Percentiles rank a stretch among this genome's conserved stretches.
Evolutionary conservation across 2,113 vertebrate species (phyloP).

Genomic region (Ophiodon elongatus): DNA sequence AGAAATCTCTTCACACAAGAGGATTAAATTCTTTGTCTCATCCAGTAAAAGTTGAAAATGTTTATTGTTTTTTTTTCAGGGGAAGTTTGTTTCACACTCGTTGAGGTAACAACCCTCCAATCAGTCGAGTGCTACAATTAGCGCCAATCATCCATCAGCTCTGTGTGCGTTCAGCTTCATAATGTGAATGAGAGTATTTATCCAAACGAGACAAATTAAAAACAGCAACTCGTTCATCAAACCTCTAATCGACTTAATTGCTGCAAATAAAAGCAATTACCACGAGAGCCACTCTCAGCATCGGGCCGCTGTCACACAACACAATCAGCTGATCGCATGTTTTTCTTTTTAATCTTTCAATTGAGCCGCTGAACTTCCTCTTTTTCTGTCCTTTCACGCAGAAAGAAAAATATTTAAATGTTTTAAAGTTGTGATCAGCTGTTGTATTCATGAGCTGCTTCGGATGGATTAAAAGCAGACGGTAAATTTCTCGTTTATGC

Average conservation of each 20-base stretch:
- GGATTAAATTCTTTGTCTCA: too few relatives aligned
- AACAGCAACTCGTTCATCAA: slow-evolving; percentile 45
- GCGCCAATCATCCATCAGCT: slow-evolving; percentile 12
- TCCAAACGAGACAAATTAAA: slow-evolving; percentile 58
- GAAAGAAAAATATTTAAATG: neutral
- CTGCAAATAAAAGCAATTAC: slow-evolving; percentile 60
- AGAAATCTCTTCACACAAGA: too few relatives aligned
- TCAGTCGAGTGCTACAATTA: slow-evolving; percentile 54
- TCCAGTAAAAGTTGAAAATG: neutral
- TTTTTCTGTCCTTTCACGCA: neutral
- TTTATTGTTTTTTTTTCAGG: neutral
- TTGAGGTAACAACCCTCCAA: slow-evolving; percentile 26
- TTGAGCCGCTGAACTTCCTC: neutral
- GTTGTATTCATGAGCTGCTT: too few relatives aligned
- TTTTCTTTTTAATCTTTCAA: neutral
- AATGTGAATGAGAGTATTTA: slow-evolving; percentile 61
- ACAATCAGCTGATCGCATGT: neutral
- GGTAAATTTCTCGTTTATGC: too few relatives aligned
- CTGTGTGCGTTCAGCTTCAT: neutral
- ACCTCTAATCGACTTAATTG: slow-evolving; percentile 57
- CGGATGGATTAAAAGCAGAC: too few relatives aligned
- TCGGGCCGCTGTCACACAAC: neutral
- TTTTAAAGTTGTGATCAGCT: too few relatives aligned
- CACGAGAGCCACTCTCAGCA: neutral
- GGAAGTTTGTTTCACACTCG: slow-evolving; percentile 31